Percentiles rank a stretch among this genome's conserved stretches.
Conservation (phyloP, 2,888 invertebrate genomes). For the Chalcis sispes region DNA sequence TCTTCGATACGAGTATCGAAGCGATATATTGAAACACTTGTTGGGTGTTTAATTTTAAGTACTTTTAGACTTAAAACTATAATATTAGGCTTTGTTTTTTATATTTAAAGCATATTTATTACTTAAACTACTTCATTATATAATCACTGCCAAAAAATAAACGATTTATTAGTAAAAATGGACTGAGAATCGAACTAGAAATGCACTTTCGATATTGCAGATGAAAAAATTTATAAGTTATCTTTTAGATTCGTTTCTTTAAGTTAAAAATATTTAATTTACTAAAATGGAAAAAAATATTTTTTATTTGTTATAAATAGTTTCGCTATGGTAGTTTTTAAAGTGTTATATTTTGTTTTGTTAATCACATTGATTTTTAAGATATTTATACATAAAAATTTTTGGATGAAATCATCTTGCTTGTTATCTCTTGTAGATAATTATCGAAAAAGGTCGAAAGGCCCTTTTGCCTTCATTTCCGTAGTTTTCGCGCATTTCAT, state of each 20-base stretch:
- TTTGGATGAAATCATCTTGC: conserved; percentile 21
- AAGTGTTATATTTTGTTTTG: background rate
- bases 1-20: background rate
- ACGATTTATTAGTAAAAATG: conserved; percentile 2
- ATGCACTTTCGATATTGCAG: conserved; percentile 48
- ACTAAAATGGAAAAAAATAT: too few relatives aligned
- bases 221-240: conserved; percentile 19
- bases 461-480: conserved; percentile 40
- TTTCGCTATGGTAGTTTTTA: too few relatives aligned
- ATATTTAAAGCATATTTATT: background rate
- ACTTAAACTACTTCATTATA: background rate
- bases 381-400: background rate
- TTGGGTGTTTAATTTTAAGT: background rate
- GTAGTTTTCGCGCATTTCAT: conserved; percentile 52
- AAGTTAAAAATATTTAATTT: too few relatives aligned
- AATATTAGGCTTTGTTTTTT: background rate
- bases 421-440: conserved; percentile 45
- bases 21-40: conserved; percentile 27
- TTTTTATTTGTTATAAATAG: too few relatives aligned
- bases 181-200: conserved; percentile 36
- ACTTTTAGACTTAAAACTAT: conserved; percentile 9
- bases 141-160: background rate
- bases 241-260: conserved; percentile 37
- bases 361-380: background rate
- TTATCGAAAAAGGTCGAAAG: conserved; percentile 33